Base-by-base conservation (phyloP, 2,797 vertebrate genomes). In the Agapornis canus region DNA sequence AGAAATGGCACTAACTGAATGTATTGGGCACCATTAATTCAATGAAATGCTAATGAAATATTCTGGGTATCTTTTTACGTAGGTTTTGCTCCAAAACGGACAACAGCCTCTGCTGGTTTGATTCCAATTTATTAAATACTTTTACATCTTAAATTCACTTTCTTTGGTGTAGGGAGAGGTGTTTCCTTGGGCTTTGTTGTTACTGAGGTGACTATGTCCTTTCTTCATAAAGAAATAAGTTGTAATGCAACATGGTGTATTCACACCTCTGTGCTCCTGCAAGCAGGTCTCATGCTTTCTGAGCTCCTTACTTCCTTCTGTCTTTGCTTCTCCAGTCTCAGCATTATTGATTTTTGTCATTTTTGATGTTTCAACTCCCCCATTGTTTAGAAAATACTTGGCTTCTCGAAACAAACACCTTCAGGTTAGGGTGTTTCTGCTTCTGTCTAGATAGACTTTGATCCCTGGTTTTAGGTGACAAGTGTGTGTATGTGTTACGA, bases 1-100 rank as follows among this genome's bases (percentile, higher is more conserved):
- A 56, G 22, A 64, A 75, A 3, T 64, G 49, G 18, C 26, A 43
- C 16, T 83, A 61, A 59, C 39, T 61, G 25, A 75, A 45, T 90
- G 26, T 61, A 5, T 61, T 80, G 6, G 54, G 40, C 51, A 63
- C 27, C 27, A 12, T 47, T 76, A 61, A 69, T 82, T 86, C 19
- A 21, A 5, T 63, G 9, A 73, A 52, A 71, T 37, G 20, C 90
- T 95, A 76, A 94, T 45, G 16, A 69, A 37, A 7, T 92, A 20
- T 94, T 95, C 68, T 84, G 59, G 75, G 69, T 95, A 31, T 93
- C 82, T 96, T 94, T 94, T 87, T 85, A 70, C 10, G 0, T 95
- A 95, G 91, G 79, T 94, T 95, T 97, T 97, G 68, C 90, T 95
- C 65, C 86, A 93, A 89, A 95, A 91, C 26, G 93, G 92, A 94